A percentile compares a stretch with the other conserved stretches of the same genome.
These are phyloP conservation scores for Leistus spinibarbis DNA, from an alignment of 2,888 invertebrate species.

Conservation along the genomic window DNA sequence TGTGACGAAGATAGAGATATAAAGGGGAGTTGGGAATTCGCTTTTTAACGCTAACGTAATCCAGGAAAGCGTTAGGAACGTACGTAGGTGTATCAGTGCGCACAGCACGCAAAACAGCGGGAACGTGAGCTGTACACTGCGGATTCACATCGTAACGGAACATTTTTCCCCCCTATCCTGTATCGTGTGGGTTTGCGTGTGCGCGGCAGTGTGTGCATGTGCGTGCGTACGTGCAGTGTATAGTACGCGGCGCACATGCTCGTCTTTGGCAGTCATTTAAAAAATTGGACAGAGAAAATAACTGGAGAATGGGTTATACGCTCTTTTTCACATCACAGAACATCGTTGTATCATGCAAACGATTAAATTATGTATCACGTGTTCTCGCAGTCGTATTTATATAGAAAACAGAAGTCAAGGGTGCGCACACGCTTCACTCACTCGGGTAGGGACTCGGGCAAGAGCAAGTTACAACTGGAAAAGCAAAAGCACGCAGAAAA, in stretches of 20 bases:
- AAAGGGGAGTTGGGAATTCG: background rate
- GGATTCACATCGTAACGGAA: background rate
- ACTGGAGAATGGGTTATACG: constrained; percentile 1
- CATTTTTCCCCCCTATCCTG: background rate
- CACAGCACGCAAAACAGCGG: background rate
- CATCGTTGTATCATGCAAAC: constrained; percentile 31
- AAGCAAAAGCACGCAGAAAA: background rate
- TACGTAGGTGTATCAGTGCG: background rate
- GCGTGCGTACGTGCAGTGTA: background rate
- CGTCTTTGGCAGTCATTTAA: constrained; percentile 20
- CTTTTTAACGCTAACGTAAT: background rate
- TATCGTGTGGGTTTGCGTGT: background rate
- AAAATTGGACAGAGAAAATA: constrained; percentile 31
- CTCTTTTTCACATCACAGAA: constrained; percentile 20
- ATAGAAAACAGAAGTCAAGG: constrained; percentile 6
- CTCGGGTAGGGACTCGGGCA: too few species aligned
- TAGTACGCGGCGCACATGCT: constrained; percentile 13
- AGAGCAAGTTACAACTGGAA: background rate
- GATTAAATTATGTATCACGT: constrained; percentile 37
- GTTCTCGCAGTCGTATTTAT: constrained; percentile 29
- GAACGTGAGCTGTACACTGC: background rate
- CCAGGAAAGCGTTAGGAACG: background rate
- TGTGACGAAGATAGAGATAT: background rate
- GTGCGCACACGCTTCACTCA: constrained; percentile 12
- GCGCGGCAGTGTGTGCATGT: too few species aligned